Evolutionary conservation across 2,797 vertebrate species (phyloP).

Genomic region (Pseudotriccus pelzelni): DNA sequence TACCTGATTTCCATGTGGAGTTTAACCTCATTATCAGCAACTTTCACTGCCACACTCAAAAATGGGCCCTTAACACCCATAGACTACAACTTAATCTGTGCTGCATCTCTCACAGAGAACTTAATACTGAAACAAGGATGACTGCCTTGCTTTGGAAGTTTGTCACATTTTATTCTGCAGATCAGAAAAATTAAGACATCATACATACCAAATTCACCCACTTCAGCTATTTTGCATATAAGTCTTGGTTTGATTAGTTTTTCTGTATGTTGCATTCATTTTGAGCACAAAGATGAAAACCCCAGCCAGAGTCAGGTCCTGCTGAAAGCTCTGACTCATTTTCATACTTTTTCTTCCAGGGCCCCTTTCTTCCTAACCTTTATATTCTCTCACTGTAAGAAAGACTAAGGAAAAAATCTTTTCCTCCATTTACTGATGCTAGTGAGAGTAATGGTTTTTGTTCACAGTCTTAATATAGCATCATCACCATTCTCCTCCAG

Average conservation of each 20-base stretch:
- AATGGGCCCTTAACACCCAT: slow-evolving; percentile 2
- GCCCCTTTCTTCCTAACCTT: slow-evolving; percentile 18
- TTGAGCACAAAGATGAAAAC: slow-evolving; percentile 18
- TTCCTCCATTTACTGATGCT: background rate
- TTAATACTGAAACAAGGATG: background rate
- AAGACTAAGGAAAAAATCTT: background rate
- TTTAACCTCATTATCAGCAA: slow-evolving; percentile 22
- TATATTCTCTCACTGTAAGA: background rate
- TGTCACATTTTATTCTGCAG: slow-evolving; percentile 1
- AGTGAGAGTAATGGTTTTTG: slow-evolving; percentile 34
- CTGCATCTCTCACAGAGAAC: background rate
- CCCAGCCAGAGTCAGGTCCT: slow-evolving; percentile 6
- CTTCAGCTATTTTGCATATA: background rate
- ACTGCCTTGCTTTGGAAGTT: background rate
- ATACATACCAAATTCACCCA: background rate
- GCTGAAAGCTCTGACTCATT: slow-evolving; percentile 54
- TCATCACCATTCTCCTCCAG: background rate
- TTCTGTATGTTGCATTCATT: background rate
- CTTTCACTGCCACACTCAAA: background rate
- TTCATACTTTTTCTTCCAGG: background rate
- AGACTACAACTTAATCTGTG: background rate
- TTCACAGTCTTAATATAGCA: slow-evolving; percentile 16
- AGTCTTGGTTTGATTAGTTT: slow-evolving; percentile 3
- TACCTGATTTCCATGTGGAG: background rate
- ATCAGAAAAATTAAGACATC: background rate